These are phyloP conservation scores for Stratiomys singularior DNA, from an alignment of 2,888 invertebrate genomes.

Conservation along the genomic window DNA sequence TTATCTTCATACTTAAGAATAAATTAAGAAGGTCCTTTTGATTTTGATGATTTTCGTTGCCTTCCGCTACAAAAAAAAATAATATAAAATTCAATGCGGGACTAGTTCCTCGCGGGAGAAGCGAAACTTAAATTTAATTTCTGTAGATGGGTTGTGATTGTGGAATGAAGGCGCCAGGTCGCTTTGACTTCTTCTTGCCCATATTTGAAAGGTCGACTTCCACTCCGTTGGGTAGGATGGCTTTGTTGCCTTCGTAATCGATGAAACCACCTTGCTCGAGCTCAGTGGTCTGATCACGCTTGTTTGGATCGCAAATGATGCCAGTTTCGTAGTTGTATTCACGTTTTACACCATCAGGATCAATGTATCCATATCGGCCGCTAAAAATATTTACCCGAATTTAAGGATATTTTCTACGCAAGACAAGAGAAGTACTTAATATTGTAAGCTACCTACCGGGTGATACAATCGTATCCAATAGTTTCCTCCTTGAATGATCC, in stretches of 20 bases:
- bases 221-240: constrained; percentile 77
- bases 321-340: constrained; percentile 87
- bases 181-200: constrained; percentile 76
- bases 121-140: constrained; percentile 48
- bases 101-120: background rate
- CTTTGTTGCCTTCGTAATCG: constrained; percentile 79
- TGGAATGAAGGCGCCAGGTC: constrained; percentile 67
- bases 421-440: constrained; percentile 9
- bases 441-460: constrained; percentile 66
- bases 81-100: background rate
- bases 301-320: constrained; percentile 70
- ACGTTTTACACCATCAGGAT: constrained; percentile 83
- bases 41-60: background rate
- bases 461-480: constrained; percentile 80
- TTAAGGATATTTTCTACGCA: background rate
- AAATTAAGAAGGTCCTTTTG: constrained; percentile 2
- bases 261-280: constrained; percentile 73
- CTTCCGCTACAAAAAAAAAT: background rate
- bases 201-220: constrained; percentile 76
- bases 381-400: constrained; percentile 65
- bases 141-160: constrained; percentile 52
- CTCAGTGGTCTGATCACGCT: constrained; percentile 65
- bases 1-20: constrained; percentile 22
- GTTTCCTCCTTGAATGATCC: constrained; percentile 88
- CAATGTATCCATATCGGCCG: constrained; percentile 85